A percentile compares a stretch with the other conserved stretches of the same genome.
Evolutionary conservation across 2,888 invertebrate species (phyloP).

Genomic region (Perizoma affinitatum): DNA sequence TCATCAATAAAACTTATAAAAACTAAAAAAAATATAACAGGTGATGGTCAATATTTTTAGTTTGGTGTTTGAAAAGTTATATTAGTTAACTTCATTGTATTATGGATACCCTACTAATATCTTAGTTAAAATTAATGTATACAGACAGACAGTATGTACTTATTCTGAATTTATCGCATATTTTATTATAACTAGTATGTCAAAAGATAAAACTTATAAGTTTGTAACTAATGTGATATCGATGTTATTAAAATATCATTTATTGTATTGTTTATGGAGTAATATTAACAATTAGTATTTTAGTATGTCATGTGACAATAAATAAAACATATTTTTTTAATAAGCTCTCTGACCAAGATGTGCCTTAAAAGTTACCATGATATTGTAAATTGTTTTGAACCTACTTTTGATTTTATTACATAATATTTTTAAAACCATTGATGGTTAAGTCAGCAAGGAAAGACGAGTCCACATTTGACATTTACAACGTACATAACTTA

Average conservation of each 20-base stretch:
- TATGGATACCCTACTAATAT: too few relatives aligned
- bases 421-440: too few relatives aligned
- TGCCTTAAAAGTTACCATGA: conserved; percentile 41
- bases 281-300: conserved; percentile 6
- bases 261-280: conserved; percentile 10
- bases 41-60: conserved; percentile 11
- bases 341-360: conserved; percentile 36
- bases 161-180: conserved; percentile 15
- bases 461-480: too few relatives aligned
- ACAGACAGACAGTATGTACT: conserved; percentile 4
- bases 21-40: conserved; percentile 2
- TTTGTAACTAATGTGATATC: conserved; percentile 36
- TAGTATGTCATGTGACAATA: conserved; percentile 26
- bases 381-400: conserved; percentile 30
- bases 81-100: neutral
- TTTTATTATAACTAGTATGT: conserved; percentile 17
- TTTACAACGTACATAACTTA: too few relatives aligned
- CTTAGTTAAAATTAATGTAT: too few relatives aligned
- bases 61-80: neutral
- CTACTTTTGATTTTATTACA: neutral
- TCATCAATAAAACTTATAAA: neutral
- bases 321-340: conserved; percentile 14
- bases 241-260: conserved; percentile 27
- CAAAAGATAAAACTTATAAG: conserved; percentile 13
- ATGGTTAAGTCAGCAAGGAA: too few relatives aligned